Percentiles rank a stretch among this genome's conserved stretches.
Evolutionary conservation across 1,140 invertebrate genomes (phyloP).

Genomic region (Limonius californicus): DNA sequence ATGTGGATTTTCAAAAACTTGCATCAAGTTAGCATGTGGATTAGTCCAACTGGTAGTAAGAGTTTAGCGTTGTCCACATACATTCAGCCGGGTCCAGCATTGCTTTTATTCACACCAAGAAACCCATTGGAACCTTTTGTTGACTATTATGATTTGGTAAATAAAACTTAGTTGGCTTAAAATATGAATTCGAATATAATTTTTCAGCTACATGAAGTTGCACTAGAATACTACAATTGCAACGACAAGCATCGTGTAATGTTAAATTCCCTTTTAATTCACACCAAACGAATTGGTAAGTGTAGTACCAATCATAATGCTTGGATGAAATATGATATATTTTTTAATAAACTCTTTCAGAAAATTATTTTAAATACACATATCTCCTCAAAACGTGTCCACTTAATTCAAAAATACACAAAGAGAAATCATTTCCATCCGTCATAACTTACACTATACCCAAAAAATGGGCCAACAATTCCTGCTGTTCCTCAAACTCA

Average conservation of each 20-base stretch:
- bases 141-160: slow-evolving; percentile 64
- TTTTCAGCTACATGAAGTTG: slow-evolving; percentile 60
- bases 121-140: slow-evolving; percentile 59
- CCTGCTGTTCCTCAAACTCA: not conserved
- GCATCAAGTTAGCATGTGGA: slow-evolving; percentile 56
- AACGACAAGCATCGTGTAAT: slow-evolving; percentile 47
- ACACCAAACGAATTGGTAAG: not conserved
- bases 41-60: slow-evolving; percentile 63
- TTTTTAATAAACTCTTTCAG: not conserved
- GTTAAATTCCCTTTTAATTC: not conserved
- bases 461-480: not conserved
- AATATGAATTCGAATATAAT: too few relatives aligned
- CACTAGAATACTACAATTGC: slow-evolving; percentile 65
- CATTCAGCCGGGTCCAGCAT: slow-evolving; percentile 59
- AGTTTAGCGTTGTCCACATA: slow-evolving; percentile 58
- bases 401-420: not conserved
- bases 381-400: not conserved
- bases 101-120: slow-evolving; percentile 69
- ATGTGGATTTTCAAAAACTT: slow-evolving; percentile 58
- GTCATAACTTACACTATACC: not conserved
- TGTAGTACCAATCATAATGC: too few relatives aligned
- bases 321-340: too few relatives aligned
- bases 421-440: not conserved
- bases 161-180: too few relatives aligned
- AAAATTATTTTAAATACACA: not conserved